These are phyloP conservation scores for Sebastes cheni DNA, from an alignment of 2,797 vertebrate genomes.

Conservation along the genomic window DNA sequence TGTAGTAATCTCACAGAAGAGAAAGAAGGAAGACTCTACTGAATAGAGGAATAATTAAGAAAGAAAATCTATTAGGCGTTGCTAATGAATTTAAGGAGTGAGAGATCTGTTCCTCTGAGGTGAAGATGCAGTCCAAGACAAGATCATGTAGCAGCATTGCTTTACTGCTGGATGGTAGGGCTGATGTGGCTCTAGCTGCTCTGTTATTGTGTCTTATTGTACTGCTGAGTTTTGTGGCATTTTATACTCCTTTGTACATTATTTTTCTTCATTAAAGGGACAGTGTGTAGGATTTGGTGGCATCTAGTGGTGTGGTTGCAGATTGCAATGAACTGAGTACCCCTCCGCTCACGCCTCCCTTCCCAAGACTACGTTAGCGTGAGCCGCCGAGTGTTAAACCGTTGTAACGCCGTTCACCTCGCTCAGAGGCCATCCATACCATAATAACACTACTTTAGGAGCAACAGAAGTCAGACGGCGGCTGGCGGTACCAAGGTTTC, in stretches of 20 bases:
- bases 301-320: no score
- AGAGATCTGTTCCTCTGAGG: conserved; percentile 48
- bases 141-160: conserved; percentile 1
- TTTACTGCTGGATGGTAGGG: neutral
- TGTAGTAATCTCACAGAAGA: conserved; percentile 52
- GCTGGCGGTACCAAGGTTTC: no score
- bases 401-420: no score
- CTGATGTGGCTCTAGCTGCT: conserved; percentile 9
- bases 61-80: conserved; percentile 52
- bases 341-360: no score
- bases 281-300: no score
- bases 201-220: neutral
- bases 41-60: conserved; percentile 47
- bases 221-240: neutral
- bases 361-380: no score
- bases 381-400: no score
- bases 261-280: neutral
- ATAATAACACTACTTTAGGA: no score
- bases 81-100: conserved; percentile 64
- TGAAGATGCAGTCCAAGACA: conserved; percentile 21
- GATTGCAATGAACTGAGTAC: no score
- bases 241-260: neutral
- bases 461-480: no score
- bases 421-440: no score
- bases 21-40: conserved; percentile 24